Evolutionary conservation across 1,140 invertebrate genomes (phyloP).

Genomic region (Eubasilissa regina): DNA sequence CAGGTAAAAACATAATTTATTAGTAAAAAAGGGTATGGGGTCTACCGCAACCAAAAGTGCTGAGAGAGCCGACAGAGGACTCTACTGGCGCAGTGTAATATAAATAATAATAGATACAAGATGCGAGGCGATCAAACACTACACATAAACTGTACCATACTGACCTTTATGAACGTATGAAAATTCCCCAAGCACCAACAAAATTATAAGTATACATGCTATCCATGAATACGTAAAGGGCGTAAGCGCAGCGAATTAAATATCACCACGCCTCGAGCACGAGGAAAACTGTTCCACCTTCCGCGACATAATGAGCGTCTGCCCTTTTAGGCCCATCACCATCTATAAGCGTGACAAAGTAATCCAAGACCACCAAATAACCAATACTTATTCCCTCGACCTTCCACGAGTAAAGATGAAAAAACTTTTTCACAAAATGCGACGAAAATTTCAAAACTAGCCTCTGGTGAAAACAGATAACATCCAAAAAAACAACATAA

Average conservation of each 20-base stretch:
- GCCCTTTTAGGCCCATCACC: not conserved
- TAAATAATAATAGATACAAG: too few species aligned
- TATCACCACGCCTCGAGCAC: not conserved
- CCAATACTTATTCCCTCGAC: not conserved
- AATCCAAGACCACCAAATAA: not conserved
- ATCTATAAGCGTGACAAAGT: not conserved
- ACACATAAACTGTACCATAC: not conserved
- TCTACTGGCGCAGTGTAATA: too few species aligned
- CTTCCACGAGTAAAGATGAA: not conserved
- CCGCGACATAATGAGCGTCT: not conserved
- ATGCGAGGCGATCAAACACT: too few species aligned
- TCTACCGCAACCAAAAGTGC: too few species aligned
- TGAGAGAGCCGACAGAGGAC: too few species aligned
- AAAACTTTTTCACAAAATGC: not conserved
- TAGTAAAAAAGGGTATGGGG: too few species aligned
- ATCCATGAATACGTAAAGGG: not conserved
- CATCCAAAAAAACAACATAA: not conserved
- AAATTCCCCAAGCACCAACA: not conserved
- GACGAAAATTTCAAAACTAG: not conserved
- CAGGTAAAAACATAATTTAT: too few species aligned
- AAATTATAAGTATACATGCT: not conserved
- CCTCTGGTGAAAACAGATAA: not conserved
- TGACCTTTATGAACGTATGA: not conserved
- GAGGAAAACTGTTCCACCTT: constrained; percentile 24
- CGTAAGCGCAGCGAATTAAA: not conserved